Conservation (phyloP, 2,113 vertebrate genomes). For the Harpagus bidentatus region DNA sequence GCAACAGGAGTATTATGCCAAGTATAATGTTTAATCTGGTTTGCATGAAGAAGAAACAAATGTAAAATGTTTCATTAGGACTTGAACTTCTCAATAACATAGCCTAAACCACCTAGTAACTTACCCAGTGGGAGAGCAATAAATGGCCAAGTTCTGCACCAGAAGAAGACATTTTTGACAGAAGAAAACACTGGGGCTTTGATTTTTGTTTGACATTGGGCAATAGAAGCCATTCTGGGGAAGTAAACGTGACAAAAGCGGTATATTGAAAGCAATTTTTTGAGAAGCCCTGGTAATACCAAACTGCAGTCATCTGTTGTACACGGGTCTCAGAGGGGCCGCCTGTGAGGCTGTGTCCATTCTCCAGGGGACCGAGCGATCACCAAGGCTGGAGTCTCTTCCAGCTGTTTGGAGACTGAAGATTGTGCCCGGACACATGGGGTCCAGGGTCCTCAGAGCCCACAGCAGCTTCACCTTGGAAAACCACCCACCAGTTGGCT, state of each 20-base stretch:
- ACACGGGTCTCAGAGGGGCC: fast-evolving
- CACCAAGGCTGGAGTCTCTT: background rate
- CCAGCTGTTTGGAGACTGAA: background rate
- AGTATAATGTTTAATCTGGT: background rate
- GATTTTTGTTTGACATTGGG: background rate
- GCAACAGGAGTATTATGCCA: background rate
- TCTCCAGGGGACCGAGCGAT: background rate
- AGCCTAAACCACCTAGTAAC: background rate
- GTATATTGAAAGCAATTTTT: background rate
- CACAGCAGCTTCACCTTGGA: background rate
- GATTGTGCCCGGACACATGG: no score
- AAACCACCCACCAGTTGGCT: background rate
- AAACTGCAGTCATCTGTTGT: background rate
- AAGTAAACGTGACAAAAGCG: background rate
- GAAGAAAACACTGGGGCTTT: background rate
- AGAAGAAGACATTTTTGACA: background rate
- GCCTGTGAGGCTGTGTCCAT: background rate
- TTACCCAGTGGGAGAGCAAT: background rate
- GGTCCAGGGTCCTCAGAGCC: background rate
- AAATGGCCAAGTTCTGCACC: background rate
- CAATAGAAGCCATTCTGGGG: background rate
- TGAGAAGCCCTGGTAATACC: background rate
- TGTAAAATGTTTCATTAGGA: background rate
- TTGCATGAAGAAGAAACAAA: background rate
- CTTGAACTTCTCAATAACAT: background rate